These are phyloP conservation scores for Cyprinodon tularosa DNA, from an alignment of 2,113 vertebrate species.

Conservation along the genomic window DNA sequence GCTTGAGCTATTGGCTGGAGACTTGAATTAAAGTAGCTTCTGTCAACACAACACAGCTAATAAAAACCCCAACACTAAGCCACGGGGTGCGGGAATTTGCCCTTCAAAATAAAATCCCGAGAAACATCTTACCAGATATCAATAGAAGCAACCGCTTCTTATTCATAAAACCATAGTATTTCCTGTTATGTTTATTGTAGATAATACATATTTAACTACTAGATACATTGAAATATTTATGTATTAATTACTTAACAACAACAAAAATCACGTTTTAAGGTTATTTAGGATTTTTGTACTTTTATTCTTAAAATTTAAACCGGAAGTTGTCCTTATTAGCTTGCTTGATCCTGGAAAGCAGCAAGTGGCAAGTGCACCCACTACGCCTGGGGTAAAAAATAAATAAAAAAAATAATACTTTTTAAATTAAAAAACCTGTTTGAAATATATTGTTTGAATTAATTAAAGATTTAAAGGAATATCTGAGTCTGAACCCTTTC, in stretches of 20 bases:
- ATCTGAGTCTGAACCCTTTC: background rate
- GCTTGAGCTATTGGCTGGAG: background rate
- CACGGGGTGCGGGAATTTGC: background rate
- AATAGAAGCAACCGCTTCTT: background rate
- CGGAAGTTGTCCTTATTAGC: background rate
- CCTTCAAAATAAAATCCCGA: constrained; percentile 45
- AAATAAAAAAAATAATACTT: background rate
- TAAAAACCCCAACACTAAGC: background rate
- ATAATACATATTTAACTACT: background rate
- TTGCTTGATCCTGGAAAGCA: constrained; percentile 24
- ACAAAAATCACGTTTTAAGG: background rate
- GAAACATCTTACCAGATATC: background rate
- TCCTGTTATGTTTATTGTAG: background rate
- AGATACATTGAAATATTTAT: background rate
- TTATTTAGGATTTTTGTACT: background rate
- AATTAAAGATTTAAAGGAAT: rapidly evolving
- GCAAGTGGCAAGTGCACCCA: constrained; percentile 39
- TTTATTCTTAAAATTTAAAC: constrained; percentile 42
- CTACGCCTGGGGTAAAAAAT: constrained; percentile 2
- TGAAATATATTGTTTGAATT: background rate
- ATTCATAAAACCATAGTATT: background rate
- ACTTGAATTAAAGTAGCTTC: constrained; percentile 2
- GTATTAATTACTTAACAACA: background rate
- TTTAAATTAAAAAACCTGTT: background rate
- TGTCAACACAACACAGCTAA: background rate